Percentiles rank a stretch among this genome's conserved stretches.
These are phyloP conservation scores for Dryoscopus gambensis DNA, from an alignment of 2,113 vertebrate genomes.

Conservation along the genomic window DNA sequence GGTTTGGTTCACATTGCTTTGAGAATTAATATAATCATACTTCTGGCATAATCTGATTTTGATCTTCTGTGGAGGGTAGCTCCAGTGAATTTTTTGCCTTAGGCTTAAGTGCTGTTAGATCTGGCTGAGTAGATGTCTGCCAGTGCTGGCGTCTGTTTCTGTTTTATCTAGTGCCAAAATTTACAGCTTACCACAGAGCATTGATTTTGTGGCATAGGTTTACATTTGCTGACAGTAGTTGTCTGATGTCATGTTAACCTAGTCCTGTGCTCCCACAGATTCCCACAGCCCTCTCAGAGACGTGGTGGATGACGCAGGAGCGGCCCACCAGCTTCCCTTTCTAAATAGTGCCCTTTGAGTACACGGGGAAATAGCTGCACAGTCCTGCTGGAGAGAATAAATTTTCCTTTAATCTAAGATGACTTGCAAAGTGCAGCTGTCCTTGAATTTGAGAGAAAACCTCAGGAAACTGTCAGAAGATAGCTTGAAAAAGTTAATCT, in stretches of 20 bases:
- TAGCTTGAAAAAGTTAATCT: background rate
- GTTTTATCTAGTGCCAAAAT: conserved; percentile 35
- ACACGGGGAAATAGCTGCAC: background rate
- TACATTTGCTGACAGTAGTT: background rate
- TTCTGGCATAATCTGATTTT: conserved; percentile 48
- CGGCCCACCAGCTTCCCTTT: background rate
- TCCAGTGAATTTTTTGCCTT: conserved; percentile 28
- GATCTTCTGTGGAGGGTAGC: conserved; percentile 31
- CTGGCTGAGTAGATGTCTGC: conserved; percentile 24
- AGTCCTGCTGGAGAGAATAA: background rate
- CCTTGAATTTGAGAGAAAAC: background rate
- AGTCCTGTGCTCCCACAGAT: background rate
- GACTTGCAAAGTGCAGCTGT: background rate
- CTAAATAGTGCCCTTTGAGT: background rate
- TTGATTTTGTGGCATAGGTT: background rate
- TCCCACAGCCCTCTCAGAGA: conserved; percentile 20
- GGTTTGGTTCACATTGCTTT: background rate
- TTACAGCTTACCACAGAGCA: background rate
- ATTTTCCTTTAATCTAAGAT: background rate
- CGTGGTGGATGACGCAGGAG: background rate
- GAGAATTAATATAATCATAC: conserved; percentile 11
- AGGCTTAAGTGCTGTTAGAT: conserved; percentile 41
- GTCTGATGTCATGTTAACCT: conserved; percentile 3
- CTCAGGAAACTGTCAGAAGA: background rate
- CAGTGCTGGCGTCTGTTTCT: background rate